Conservation (phyloP, 1,140 invertebrate genomes). For the Psix sp. region DNA sequence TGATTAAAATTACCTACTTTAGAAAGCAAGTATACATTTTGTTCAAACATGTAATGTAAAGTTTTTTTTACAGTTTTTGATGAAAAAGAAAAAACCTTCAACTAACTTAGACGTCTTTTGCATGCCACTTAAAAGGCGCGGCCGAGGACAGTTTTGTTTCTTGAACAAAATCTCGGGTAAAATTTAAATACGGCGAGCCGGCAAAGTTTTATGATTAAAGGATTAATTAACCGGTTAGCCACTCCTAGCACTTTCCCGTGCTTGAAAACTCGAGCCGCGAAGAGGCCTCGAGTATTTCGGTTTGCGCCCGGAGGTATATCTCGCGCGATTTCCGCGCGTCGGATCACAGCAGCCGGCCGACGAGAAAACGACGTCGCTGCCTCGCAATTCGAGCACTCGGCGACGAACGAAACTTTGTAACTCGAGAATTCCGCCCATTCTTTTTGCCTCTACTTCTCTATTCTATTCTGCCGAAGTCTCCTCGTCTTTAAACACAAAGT, state of each 20-base stretch:
- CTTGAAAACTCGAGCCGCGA: slow-evolving; percentile 44
- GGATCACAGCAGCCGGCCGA: slow-evolving; percentile 44
- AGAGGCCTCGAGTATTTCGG: slow-evolving; percentile 61
- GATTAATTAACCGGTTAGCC: slow-evolving; percentile 63
- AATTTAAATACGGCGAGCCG: slow-evolving; percentile 62
- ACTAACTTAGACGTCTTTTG: slow-evolving; percentile 37
- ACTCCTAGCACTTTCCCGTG: slow-evolving; percentile 35
- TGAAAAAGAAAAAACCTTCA: background rate
- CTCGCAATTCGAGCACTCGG: slow-evolving; percentile 49
- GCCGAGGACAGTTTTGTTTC: slow-evolving; percentile 46
- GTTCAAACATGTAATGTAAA: slow-evolving; percentile 1
- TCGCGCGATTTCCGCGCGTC: slow-evolving; percentile 51
- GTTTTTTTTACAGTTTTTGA: too few species aligned
- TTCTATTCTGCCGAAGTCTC: slow-evolving; percentile 36
- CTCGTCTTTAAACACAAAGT: slow-evolving; percentile 43
- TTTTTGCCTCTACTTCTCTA: slow-evolving; percentile 46
- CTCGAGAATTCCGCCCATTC: slow-evolving; percentile 58
- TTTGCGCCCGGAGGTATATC: slow-evolving; percentile 48
- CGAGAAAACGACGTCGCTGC: slow-evolving; percentile 33
- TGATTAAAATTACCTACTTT: too few species aligned
- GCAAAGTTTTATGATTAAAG: slow-evolving; percentile 64
- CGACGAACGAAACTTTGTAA: slow-evolving; percentile 60
- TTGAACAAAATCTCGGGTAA: slow-evolving; percentile 42
- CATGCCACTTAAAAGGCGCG: slow-evolving; percentile 46
- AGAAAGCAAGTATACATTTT: too few species aligned